Conservation (phyloP, 2,797 vertebrate genomes). For the Capromys pilorides region DNA sequence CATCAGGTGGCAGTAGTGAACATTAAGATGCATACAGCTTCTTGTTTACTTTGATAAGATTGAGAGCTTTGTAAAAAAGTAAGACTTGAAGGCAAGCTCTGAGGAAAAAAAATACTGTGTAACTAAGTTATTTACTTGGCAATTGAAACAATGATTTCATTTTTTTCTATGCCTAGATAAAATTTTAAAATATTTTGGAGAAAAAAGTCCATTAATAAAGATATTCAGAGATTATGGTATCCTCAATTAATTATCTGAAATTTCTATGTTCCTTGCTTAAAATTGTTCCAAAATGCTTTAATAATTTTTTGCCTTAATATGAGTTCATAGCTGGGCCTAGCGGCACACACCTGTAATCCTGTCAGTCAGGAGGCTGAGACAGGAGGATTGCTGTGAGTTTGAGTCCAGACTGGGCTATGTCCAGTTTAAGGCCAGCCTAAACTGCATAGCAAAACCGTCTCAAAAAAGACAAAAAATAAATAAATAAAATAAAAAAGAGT, state of each 20-base stretch:
- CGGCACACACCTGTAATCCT: too few relatives aligned
- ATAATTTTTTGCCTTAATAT: constrained; percentile 8
- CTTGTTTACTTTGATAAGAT: background rate
- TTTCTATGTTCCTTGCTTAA: background rate
- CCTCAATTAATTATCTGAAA: constrained; percentile 15
- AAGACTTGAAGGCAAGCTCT: background rate
- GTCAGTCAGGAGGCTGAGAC: too few relatives aligned
- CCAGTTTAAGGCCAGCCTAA: too few relatives aligned
- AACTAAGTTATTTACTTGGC: background rate
- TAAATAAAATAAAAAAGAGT: background rate
- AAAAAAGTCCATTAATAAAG: background rate
- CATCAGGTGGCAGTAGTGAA: background rate
- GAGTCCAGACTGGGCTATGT: too few relatives aligned
- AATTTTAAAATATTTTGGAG: constrained; percentile 21
- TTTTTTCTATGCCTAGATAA: constrained; percentile 29
- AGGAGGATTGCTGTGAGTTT: too few relatives aligned
- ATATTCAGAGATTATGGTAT: background rate
- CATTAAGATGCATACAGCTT: background rate
- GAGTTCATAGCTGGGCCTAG: too few relatives aligned
- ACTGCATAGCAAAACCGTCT: too few relatives aligned
- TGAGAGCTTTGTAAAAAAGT: background rate
- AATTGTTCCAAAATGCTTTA: constrained; percentile 25
- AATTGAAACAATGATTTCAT: background rate
- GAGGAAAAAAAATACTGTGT: background rate
- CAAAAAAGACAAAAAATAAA: background rate